Base-by-base conservation (phyloP, 2,888 invertebrate species). In the Protodeltote pygarga region DNA sequence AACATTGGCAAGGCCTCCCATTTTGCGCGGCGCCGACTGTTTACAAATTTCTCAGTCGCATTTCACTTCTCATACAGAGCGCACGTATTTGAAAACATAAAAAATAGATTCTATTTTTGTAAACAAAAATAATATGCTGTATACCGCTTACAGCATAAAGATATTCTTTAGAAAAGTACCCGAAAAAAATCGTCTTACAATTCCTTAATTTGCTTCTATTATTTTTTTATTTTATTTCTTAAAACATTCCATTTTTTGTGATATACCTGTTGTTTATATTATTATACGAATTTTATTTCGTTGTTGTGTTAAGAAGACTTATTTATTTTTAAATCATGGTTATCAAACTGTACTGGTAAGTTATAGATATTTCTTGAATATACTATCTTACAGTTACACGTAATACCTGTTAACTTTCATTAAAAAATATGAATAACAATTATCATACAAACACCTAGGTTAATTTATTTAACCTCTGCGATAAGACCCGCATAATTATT, bases 111-210 rank as follows among this genome's bases (percentile, higher is more conserved):
- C 51, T 59, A 50, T 31, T 59, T 52, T 50, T 10, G 17, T 11
- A 53, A 62, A 70, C 65, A 52, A 58, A 42, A 37, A 67, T 85
- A 85, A 71, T 85, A 87, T 88, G 86, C 88, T 87, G 85, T 89
- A 83, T 82, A 75, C 62, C 57, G 65, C 46, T 76, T 83, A 84
- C 87, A 83, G 87, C 86, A 78, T 78, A 51, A 65, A 58, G 49
- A 71, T 81, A 34, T 78, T 80, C 62, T 83, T 72, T 44, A 79
- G 68, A 68, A 87, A 86, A 67, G 72, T 83, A 48, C 85, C 85
- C 6, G 70, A 73, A 20, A 83, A 81, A 72, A 79, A 69, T 73
- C 73, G 77, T 38, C 20, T 45, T 27, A 50, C 45, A 1, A 45
- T 57, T 40, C 53, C 46, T 48, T 67, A 64, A 34, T 24, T 10